phyloP scores from a whole-genome alignment of 2,113 vertebrate genomes.

The Thermophis baileyi region DNA sequence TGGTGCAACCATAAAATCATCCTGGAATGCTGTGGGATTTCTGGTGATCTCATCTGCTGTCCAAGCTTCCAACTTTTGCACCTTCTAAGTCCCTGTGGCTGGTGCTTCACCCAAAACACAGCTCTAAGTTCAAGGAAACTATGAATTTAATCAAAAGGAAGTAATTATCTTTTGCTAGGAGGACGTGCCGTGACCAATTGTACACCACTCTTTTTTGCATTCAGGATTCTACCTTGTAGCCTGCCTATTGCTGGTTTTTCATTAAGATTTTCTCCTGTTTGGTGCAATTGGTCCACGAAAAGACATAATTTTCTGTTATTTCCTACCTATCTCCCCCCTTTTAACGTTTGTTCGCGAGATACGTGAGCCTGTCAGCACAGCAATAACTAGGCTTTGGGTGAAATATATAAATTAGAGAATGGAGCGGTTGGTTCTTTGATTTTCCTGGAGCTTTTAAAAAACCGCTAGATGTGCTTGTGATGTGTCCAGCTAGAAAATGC shows the following conservation, averaged over 20 bases:
- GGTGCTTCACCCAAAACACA: neutral
- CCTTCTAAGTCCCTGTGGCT: neutral
- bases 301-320: neutral
- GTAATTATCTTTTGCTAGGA: neutral
- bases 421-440: neutral
- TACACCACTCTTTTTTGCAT: neutral
- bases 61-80: neutral
- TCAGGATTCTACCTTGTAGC: neutral
- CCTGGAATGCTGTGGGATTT: neutral
- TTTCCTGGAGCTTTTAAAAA: neutral
- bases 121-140: neutral
- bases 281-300: neutral
- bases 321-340: neutral
- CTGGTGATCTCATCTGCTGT: neutral
- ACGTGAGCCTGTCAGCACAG: neutral
- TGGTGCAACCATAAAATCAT: neutral
- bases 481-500: neutral
- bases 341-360: neutral
- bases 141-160: conserved; percentile 4
- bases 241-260: neutral
- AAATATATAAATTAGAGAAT: neutral
- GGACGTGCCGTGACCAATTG: neutral
- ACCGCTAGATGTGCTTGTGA: neutral
- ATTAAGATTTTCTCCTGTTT: neutral
- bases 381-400: neutral